Evolutionary conservation across 2,888 invertebrate genomes (phyloP), one percentile per base, ranked within the genome.

Genomic region (Ellobium chinense): DNA sequence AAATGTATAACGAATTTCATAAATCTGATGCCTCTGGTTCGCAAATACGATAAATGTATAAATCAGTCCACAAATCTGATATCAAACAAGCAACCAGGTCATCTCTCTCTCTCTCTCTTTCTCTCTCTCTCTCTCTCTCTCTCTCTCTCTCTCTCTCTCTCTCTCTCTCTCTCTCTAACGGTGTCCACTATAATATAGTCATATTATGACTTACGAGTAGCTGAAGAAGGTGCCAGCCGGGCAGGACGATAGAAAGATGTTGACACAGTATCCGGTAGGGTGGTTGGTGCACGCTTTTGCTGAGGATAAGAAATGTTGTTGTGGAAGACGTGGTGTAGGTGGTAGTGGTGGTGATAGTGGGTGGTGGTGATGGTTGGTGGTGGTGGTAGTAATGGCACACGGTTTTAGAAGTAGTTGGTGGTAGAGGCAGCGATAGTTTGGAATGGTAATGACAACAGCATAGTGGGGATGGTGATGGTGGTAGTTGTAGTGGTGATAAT

Each of bases 201-300:
- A n/a, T n/a, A n/a, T n/a, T n/a, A n/a, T n/a, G n/a, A n/a, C 60
- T 63, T n/a, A 75, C 75, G 34, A 56, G 65, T 75, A 63, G 29
- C 75, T 75, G 0, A 63, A 12, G 24, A 46, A 65, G 7, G 27
- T 31, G n/a, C 75, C 75, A 9, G 75, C 37, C 0, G 75, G 75
- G 34, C 75, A 75, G 24, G 12, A 2, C 4, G 34, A 31, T 0
- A 18, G 2, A 1, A 34, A 65, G 31, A 65, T 75, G 36, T 31
- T 65, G 18, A 65, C n/a, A 46, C 75, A 75, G 75, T 46, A 65
- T 2, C 75, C 75, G 18, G 12, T 75, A n/a, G 46, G 46, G 65
- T 75, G 63, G 62, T 27, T 75, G 12, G 46, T 63, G 46, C 46
- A 46, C 9, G 60, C 27, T 18, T 60, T n/a, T 18, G 60, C 27